These are phyloP conservation scores for Allophyes oxyacanthae DNA, from an alignment of 2,888 invertebrate species.

Conservation along the genomic window DNA sequence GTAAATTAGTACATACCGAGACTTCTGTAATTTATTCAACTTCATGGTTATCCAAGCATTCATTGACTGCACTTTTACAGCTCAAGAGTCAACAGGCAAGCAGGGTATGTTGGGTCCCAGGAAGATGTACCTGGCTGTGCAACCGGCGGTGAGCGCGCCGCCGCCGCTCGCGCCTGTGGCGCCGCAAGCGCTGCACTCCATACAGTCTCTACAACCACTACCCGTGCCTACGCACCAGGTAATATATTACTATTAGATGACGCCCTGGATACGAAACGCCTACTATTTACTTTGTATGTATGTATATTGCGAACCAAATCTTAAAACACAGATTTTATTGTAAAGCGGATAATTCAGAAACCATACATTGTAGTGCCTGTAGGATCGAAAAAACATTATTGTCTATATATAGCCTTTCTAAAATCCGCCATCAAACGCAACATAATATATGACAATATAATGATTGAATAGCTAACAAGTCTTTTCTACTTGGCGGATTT, in stretches of 20 bases:
- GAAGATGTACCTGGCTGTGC: constrained; percentile 95
- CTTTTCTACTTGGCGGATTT: constrained; percentile 29
- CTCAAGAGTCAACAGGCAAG: constrained; percentile 96
- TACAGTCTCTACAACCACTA: constrained; percentile 68
- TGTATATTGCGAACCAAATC: constrained; percentile 34
- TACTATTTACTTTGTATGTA: constrained; percentile 41
- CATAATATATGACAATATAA: constrained; percentile 2
- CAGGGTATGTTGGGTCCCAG: constrained; percentile 95
- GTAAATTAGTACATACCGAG: constrained; percentile 78
- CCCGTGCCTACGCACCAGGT: constrained; percentile 87
- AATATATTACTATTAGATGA: constrained; percentile 83
- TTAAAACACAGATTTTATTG: constrained; percentile 34
- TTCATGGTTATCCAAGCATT: constrained; percentile 43
- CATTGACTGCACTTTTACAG: constrained; percentile 80
- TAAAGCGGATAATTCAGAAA: constrained; percentile 28
- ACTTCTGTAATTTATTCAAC: constrained; percentile 12
- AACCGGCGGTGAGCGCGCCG: constrained; percentile 90
- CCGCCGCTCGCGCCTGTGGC: constrained; percentile 68
- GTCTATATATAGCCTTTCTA: constrained; percentile 31
- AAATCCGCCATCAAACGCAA: constrained; percentile 25
- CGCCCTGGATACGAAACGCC: constrained; percentile 18
- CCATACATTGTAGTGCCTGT: constrained; percentile 22
- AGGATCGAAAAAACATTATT: constrained; percentile 18
- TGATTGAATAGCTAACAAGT: constrained; percentile 10
- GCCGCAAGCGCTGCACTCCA: constrained; percentile 62